Evolutionary conservation across 2,888 invertebrate genomes (phyloP), one percentile per base, ranked within the genome.

Genomic region (Epistrophe eligans): DNA sequence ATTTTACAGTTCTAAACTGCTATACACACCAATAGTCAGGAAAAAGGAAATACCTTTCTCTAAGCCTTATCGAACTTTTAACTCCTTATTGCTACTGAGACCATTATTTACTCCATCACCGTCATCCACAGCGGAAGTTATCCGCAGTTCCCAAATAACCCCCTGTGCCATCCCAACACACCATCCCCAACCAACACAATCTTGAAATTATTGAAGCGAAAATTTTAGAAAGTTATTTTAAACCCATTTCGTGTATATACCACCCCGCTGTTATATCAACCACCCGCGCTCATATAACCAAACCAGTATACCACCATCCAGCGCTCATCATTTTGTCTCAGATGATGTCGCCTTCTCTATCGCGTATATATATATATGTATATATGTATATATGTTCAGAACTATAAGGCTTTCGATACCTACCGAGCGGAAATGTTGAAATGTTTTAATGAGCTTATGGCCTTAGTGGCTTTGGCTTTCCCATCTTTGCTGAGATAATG

Each of bases 401-500:
- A 64, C 62, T 72, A 50, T 6, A 35, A 81, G 84, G 81, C 64
- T 82, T 77, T 83, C 83, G 76, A 73, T 83, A 79, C 76, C 87
- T 83, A 73, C 87, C 83, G 79, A 83, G 87, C 83, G 87, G 87
- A 87, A 87, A 87, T 87, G 87, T 87, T 87, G 79, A 77, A 83
- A 87, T 83, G 87, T 83, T 82, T 79, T 87, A 83, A 87, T 87
- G 87, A 87, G 87, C 87, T 87, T 87, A 87, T 83, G 87, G 87
- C 87, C 74, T 87, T 83, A 79, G 87, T 79, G 87, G 87, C 79
- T 83, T 87, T 76, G 87, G 87, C 83, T 83, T 87, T 76, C 15
- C 83, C 87, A 76, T 83, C 79, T 77, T 83, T 60, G 28, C 48
- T 50, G 66, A 70, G 87, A 87, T 87, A 87, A 87, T 83, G 83